Evolutionary conservation across 2,888 invertebrate species (phyloP).

Genomic region (Drosophila merina): DNA sequence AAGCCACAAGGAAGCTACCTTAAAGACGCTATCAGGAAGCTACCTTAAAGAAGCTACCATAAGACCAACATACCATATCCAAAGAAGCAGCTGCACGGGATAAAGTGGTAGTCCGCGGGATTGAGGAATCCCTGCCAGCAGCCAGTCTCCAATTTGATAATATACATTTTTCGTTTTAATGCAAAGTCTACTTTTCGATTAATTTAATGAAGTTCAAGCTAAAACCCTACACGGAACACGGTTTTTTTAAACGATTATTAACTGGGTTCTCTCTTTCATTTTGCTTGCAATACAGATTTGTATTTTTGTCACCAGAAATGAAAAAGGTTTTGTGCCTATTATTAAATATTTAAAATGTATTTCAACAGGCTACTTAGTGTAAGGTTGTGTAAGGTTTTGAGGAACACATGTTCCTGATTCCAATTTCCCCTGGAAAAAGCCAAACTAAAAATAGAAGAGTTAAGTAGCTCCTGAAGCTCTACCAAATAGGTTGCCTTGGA

Average conservation of each 20-base stretch:
- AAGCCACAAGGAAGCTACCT: too few species aligned
- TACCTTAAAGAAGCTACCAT: too few species aligned
- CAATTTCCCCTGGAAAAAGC: not conserved
- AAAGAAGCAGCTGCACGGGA: slow-evolving; percentile 7
- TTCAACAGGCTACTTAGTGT: not conserved
- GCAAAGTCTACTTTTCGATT: not conserved
- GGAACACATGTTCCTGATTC: slow-evolving; percentile 5
- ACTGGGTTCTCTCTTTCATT: not conserved
- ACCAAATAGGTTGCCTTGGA: not conserved
- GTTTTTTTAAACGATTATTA: not conserved
- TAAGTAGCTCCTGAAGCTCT: slow-evolving; percentile 21
- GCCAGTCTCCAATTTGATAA: not conserved
- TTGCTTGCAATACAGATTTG: not conserved
- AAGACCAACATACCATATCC: not conserved
- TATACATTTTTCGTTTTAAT: not conserved
- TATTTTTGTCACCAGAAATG: not conserved
- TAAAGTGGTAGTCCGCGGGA: not conserved
- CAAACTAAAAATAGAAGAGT: slow-evolving; percentile 40
- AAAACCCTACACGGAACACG: not conserved
- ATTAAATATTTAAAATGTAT: not conserved
- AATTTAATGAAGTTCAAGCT: too few species aligned
- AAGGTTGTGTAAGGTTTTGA: not conserved
- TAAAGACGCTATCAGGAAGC: not conserved
- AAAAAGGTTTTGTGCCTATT: not conserved
- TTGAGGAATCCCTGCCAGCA: not conserved